These are phyloP conservation scores for Cygnus olor DNA, from an alignment of 2,797 vertebrate species.

Conservation along the genomic window DNA sequence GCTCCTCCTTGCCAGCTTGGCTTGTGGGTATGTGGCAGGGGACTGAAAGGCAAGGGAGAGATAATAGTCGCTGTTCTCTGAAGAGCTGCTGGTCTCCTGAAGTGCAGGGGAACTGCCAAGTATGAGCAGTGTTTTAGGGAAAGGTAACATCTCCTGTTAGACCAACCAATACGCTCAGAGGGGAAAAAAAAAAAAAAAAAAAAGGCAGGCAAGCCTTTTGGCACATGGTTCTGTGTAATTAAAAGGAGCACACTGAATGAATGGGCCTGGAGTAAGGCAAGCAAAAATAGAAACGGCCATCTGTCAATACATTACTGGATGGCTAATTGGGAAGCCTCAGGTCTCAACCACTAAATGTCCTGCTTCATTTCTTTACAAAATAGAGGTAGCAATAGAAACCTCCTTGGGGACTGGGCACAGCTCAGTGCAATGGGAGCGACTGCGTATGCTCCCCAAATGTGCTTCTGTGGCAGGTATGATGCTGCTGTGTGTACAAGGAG, in stretches of 20 bases:
- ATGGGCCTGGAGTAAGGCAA: conserved; percentile 24
- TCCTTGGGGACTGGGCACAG: neutral
- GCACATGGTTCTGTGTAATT: neutral
- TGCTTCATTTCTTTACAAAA: neutral
- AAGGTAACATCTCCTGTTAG: neutral
- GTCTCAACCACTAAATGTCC: neutral
- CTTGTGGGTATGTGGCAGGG: neutral
- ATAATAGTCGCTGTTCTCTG: neutral
- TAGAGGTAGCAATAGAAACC: neutral
- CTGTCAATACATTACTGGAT: neutral
- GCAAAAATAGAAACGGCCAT: conserved; percentile 46
- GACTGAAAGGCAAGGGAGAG: neutral
- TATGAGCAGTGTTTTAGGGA: neutral
- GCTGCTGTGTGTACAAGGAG: neutral
- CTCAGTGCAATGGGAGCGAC: accelerated
- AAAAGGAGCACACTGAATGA: conserved; percentile 16
- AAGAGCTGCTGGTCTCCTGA: neutral
- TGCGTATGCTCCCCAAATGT: neutral
- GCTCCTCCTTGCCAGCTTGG: neutral
- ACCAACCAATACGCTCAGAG: neutral
- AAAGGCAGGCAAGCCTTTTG: neutral
- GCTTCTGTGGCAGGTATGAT: neutral
- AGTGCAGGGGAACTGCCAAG: neutral
- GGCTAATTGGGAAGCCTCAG: conserved; percentile 34
- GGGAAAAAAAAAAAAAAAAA: neutral